Evolutionary conservation across 2,888 invertebrate genomes (phyloP), one percentile per base, ranked within the genome.

Genomic region (Unio delphinus): DNA sequence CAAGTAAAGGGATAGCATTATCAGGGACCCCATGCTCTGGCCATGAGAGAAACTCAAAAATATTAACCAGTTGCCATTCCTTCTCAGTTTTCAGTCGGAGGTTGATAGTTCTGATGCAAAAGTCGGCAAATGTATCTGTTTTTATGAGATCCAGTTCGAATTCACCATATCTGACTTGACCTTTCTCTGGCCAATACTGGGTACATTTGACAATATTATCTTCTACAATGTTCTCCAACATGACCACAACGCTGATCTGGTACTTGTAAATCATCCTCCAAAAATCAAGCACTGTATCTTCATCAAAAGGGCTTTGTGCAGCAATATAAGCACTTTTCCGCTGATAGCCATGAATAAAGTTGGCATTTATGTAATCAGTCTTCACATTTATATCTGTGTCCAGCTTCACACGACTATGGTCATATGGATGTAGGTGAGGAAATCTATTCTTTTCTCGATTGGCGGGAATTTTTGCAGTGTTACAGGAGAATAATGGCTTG

Each of bases 71-170:
- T 30, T 76, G 80, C 61, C 75, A 77, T 20, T 74, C 62, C 17
- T 72, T 70, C 26, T 80, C 80, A 6, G 66, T 64, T 15, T 66
- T 66, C 11, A 80, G 62, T 23, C 79, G 73, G 45, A 89, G 78
- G 1, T 73, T 78, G 28, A 89, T 79, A 0, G 76, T 81, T 6
- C 88, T 70, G 18, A 88, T 78, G 55, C 96, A 95, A 90, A 96
- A 98, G 91, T 97, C 96, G 0, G 97, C 96, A 89, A 95, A 96
- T 83, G 95, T 95, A 88, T 96, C 95, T 85, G 95, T 95, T 89
- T 95, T 95, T 80, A 95, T 94, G 84, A 96, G 95, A 88, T 95
- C 94, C 4, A 98, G 95, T 71, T 94, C 92, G 86, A 97, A 95
- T 87, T 95, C 94, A 81, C 96, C 97, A 88, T 95, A 96, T 76